Base-by-base conservation (phyloP, 2,888 invertebrate species). In the Diarsia brunnea region DNA sequence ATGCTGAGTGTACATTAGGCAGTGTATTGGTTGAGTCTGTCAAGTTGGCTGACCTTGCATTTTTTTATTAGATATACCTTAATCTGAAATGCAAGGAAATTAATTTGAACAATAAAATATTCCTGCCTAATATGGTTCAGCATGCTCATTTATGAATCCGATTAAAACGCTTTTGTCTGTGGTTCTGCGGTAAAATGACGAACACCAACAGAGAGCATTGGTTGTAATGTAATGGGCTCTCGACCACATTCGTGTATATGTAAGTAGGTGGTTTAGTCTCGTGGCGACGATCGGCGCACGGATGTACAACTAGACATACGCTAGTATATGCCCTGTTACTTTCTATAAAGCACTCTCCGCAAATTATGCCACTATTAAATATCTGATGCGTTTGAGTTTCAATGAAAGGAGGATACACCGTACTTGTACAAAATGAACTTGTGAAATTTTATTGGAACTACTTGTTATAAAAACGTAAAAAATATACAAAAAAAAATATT, bases 361-460 rank as follows among this genome's bases (percentile, higher is more conserved):
- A 86, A 86, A 85, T 85, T 89, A 88, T 84, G 89, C 92, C 92
- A 92, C 91, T 90, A 93, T 92, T 86, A 78, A 92, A 86, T 89
- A 92, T 91, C 91, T 91, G 92, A 92, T 88, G 91, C 90, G 91
- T 93, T 94, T 93, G 90, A 90, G 94, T 95, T 94, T 92, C 92
- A 92, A 91, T 89, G 89, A 88, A 85, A 92, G 94, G 94, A 91
- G 92, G 85, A 90, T 91, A 94, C 92, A 94, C 95, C 93, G 93
- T 92, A 94, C 93, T 94, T 96, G 95, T 96, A 96, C 95, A 95
- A 95, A 95, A 92, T 91, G 91, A 95, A 95, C 94, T 94, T 95
- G 95, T 95, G 95, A 95, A 94, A 95, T 95, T 95, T 95, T 95
- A 96, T 95, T 95, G 95, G 94, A 95, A 96, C 94, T 95, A 95